phyloP scores from a whole-genome alignment of 2,888 invertebrate genomes.

The Lampropteryx suffumata region DNA sequence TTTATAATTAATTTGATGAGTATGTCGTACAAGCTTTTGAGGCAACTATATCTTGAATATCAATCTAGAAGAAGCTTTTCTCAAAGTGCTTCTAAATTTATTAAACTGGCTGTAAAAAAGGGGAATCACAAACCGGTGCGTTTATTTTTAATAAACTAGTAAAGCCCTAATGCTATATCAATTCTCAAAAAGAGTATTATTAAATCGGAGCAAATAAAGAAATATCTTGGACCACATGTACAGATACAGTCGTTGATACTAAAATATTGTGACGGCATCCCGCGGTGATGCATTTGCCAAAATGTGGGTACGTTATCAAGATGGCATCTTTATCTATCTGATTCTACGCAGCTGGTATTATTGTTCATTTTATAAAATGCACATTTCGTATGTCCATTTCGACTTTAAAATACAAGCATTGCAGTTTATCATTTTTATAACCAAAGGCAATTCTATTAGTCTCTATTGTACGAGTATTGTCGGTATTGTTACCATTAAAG shows the following conservation, averaged over 20 bases:
- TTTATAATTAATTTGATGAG: neutral
- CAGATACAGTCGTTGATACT: conserved; percentile 70
- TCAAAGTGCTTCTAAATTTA: no score
- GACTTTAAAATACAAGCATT: conserved; percentile 42
- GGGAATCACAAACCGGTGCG: no score
- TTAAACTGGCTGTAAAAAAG: no score
- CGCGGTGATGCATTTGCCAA: conserved; percentile 78
- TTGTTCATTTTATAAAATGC: conserved; percentile 57
- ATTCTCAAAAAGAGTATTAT: conserved; percentile 21
- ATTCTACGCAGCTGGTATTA: conserved; percentile 67
- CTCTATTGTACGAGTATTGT: conserved; percentile 40
- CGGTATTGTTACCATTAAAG: conserved; percentile 42
- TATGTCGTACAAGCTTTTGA: neutral
- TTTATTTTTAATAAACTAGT: conserved; percentile 1
- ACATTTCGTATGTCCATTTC: conserved; percentile 38
- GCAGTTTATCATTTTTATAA: conserved; percentile 55
- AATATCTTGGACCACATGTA: conserved; percentile 56
- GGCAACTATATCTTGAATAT: no score
- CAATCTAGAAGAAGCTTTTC: neutral
- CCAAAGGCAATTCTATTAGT: conserved; percentile 37
- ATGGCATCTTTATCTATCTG: conserved; percentile 47
- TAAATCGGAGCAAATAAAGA: conserved; percentile 32
- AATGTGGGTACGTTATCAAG: conserved; percentile 79
- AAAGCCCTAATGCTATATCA: conserved; percentile 2
- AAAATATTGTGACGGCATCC: conserved; percentile 81